phyloP scores from a whole-genome alignment of 1,140 invertebrate species.

The Brachionus manjavacas region DNA sequence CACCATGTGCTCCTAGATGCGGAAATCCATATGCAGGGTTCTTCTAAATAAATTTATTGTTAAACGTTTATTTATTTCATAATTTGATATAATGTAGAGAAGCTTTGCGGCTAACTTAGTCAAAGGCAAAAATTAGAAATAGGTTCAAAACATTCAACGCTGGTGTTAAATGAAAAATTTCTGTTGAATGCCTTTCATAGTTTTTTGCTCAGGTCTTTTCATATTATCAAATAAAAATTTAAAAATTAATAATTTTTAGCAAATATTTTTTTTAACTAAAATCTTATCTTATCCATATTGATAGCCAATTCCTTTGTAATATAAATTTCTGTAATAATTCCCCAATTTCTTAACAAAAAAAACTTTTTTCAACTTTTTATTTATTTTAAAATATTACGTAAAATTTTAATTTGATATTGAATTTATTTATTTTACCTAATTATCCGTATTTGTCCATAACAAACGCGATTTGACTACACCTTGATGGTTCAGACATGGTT shows the following conservation, averaged over 20 bases:
- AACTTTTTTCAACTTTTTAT: no score
- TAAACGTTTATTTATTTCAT: neutral
- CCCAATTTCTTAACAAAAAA: no score
- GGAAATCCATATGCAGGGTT: neutral
- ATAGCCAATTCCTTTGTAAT: no score
- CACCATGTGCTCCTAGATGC: neutral
- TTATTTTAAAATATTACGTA: no score
- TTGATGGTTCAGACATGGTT: no score
- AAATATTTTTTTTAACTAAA: neutral
- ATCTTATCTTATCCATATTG: no score
- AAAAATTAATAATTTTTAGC: neutral
- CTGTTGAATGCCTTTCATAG: neutral
- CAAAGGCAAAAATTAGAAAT: neutral
- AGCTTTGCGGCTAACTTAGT: neutral
- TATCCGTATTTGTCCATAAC: no score
- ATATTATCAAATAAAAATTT: neutral
- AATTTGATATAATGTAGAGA: neutral
- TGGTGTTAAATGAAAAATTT: slow-evolving; percentile 27
- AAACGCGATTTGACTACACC: no score
- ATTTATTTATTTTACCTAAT: no score
- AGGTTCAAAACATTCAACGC: slow-evolving; percentile 1
- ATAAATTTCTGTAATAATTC: no score
- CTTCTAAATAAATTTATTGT: neutral
- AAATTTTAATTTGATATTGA: no score
- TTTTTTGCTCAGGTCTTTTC: neutral